These are phyloP conservation scores for Engystomops pustulosus DNA, from an alignment of 2,113 vertebrate genomes.

Conservation along the genomic window DNA sequence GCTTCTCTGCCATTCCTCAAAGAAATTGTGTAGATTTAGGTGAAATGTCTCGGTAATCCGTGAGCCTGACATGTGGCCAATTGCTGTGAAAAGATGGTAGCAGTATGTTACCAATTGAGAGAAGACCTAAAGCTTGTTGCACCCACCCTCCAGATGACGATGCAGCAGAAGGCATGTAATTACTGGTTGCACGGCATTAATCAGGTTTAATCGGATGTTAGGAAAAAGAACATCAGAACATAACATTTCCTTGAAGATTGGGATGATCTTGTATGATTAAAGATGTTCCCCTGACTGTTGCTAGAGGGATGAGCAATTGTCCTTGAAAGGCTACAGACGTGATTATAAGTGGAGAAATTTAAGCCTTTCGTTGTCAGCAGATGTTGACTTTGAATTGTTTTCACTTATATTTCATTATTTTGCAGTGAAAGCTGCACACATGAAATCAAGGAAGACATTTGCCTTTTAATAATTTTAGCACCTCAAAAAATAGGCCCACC, in stretches of 20 bases:
- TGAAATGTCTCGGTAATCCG: constrained; percentile 68
- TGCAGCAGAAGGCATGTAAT: constrained; percentile 75
- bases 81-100: constrained; percentile 70
- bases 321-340: constrained; percentile 66
- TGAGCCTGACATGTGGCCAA: constrained; percentile 70
- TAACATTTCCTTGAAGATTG: constrained; percentile 72
- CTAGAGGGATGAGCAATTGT: constrained; percentile 65
- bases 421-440: neutral
- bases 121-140: constrained; percentile 62
- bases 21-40: constrained; percentile 68
- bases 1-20: constrained; percentile 63
- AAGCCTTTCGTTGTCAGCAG: constrained; percentile 63
- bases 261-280: constrained; percentile 78
- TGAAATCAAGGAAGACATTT: neutral
- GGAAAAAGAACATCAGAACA: constrained; percentile 78
- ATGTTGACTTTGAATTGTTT: constrained; percentile 61
- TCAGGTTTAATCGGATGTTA: constrained; percentile 73
- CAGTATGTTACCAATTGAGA: constrained; percentile 78
- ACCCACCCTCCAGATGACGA: constrained; percentile 58
- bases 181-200: constrained; percentile 72
- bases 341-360: constrained; percentile 72
- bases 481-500: no score
- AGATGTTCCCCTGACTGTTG: constrained; percentile 72
- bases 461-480: no score
- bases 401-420: constrained; percentile 39